phyloP scores from a whole-genome alignment of 1,140 invertebrate species.

The Bilobella aurantiaca region DNA sequence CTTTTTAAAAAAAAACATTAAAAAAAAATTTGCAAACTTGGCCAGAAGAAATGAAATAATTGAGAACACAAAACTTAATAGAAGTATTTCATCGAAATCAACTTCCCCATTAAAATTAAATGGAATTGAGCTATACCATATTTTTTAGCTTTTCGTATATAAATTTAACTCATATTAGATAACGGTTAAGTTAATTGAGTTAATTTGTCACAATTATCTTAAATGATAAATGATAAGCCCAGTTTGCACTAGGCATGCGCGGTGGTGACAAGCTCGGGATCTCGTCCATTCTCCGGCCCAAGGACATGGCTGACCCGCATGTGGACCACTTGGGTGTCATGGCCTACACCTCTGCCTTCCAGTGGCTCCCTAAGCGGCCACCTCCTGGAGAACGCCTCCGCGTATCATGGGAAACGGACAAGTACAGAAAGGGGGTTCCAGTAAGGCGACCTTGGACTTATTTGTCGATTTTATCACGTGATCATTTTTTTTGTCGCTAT shows the following conservation, averaged over 20 bases:
- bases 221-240: background rate
- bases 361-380: slow-evolving; percentile 70
- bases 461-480: background rate
- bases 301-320: slow-evolving; percentile 86
- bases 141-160: no score
- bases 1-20: no score
- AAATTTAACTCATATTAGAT: no score
- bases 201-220: no score
- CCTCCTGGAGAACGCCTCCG: slow-evolving; percentile 66
- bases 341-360: slow-evolving; percentile 83
- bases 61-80: no score
- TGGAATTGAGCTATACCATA: no score
- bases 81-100: no score
- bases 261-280: slow-evolving; percentile 62
- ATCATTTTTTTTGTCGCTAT: slow-evolving; percentile 1
- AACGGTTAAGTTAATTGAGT: no score
- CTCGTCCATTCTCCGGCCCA: slow-evolving; percentile 75
- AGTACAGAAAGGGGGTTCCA: slow-evolving; percentile 25
- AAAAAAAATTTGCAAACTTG: background rate
- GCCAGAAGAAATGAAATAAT: background rate
- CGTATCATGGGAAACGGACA: slow-evolving; percentile 46
- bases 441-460: slow-evolving; percentile 15
- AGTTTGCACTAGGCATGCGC: slow-evolving; percentile 44
- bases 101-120: no score
- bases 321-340: slow-evolving; percentile 92